phyloP scores from a whole-genome alignment of 2,888 invertebrate species.

The Watsonalla binaria region DNA sequence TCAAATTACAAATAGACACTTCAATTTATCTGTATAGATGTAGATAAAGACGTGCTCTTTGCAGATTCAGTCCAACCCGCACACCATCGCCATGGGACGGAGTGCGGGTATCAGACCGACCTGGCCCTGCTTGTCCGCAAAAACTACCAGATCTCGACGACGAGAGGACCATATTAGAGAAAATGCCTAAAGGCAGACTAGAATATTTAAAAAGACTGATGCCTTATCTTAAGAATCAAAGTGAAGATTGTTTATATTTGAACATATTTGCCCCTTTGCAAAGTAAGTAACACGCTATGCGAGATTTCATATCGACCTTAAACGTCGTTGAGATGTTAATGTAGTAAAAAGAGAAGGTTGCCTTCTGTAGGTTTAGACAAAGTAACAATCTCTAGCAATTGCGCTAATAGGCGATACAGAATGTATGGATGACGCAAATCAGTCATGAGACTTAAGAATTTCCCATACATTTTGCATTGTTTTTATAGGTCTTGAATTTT shows the following conservation, averaged over 20 bases:
- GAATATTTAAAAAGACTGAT: conserved; percentile 94
- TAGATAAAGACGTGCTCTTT: conserved; percentile 13
- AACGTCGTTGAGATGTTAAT: too few relatives aligned
- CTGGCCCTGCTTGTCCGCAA: conserved; percentile 95
- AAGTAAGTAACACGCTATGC: conserved; percentile 81
- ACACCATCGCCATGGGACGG: conserved; percentile 96
- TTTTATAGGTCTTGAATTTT: too few relatives aligned
- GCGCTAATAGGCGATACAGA: too few relatives aligned
- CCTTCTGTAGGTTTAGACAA: too few relatives aligned
- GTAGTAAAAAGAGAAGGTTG: too few relatives aligned
- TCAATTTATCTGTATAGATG: not conserved
- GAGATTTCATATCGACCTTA: too few relatives aligned
- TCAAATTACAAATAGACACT: not conserved
- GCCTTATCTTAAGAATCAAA: conserved; percentile 94
- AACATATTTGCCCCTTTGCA: conserved; percentile 97
- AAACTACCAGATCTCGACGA: conserved; percentile 90
- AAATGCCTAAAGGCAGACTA: conserved; percentile 93
- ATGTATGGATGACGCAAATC: too few relatives aligned
- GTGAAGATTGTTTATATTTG: conserved; percentile 98
- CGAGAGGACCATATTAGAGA: conserved; percentile 87
- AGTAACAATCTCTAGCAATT: too few relatives aligned
- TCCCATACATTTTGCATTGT: too few relatives aligned
- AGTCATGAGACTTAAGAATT: too few relatives aligned
- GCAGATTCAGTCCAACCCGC: conserved; percentile 94
- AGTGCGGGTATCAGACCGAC: conserved; percentile 86